Conservation (phyloP, 1,140 invertebrate species). For the Palaemon carinicauda region DNA sequence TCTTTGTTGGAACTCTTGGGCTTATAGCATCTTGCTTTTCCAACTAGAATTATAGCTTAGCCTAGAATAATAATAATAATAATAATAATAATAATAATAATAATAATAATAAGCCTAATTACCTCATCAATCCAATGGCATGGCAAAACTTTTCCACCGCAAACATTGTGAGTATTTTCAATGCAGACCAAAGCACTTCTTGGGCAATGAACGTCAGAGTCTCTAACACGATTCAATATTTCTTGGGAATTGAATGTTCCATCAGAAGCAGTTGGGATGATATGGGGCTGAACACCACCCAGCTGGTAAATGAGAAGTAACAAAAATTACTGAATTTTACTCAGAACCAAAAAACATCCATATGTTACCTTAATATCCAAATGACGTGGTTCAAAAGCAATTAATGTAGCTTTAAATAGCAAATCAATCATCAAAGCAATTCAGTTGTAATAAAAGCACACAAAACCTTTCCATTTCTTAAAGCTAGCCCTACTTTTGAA, state of each 20-base stretch:
- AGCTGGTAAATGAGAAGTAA: neutral
- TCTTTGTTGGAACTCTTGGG: no score
- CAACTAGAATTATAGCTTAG: no score
- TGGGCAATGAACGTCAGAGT: slow-evolving; percentile 78
- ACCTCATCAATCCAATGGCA: slow-evolving; percentile 81
- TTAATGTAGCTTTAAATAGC: no score
- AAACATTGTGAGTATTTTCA: slow-evolving; percentile 92
- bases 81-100: no score
- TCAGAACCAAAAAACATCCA: neutral
- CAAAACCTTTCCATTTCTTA: neutral
- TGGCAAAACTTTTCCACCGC: slow-evolving; percentile 85
- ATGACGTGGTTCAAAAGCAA: neutral
- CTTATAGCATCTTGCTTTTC: no score
- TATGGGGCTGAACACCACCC: slow-evolving; percentile 75
- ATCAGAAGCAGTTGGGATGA: slow-evolving; percentile 78
- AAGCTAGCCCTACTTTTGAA: no score
- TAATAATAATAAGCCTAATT: neutral
- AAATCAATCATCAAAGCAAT: neutral
- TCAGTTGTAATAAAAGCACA: neutral
- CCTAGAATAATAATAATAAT: no score
- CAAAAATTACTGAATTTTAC: neutral
- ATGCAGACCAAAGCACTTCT: slow-evolving; percentile 81
- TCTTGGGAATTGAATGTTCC: slow-evolving; percentile 85
- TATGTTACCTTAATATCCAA: neutral
- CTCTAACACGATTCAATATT: slow-evolving; percentile 73